Evolutionary conservation across 2,888 invertebrate genomes (phyloP).

Genomic region (Oscheius sp.): DNA sequence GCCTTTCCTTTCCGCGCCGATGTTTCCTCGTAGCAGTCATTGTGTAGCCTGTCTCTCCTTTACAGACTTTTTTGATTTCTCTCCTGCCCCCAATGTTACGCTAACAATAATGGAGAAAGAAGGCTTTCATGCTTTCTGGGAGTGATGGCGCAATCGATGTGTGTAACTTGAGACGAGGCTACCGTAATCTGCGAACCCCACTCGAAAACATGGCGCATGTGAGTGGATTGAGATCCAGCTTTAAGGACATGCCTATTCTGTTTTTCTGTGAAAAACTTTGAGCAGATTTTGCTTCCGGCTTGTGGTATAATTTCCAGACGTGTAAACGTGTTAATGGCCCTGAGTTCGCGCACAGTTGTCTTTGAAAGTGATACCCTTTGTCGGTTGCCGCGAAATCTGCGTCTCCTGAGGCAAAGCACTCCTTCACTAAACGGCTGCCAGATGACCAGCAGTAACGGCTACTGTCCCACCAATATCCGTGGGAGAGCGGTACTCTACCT

Average conservation of each 20-base stretch:
- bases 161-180: slow-evolving; percentile 21
- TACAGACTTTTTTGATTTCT: too few species aligned
- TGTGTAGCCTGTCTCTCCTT: too few species aligned
- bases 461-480: slow-evolving; percentile 23
- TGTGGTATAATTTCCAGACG: slow-evolving; percentile 3
- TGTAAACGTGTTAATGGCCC: slow-evolving; percentile 22
- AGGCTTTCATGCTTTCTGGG: background rate
- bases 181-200: slow-evolving; percentile 26
- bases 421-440: slow-evolving; percentile 15
- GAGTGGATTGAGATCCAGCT: background rate
- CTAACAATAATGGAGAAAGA: too few species aligned
- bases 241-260: background rate
- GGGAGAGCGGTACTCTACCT: slow-evolving; percentile 15
- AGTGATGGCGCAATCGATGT: slow-evolving; percentile 29
- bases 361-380: slow-evolving; percentile 30
- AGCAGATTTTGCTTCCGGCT: background rate
- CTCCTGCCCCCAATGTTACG: too few species aligned
- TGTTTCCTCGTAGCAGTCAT: too few species aligned
- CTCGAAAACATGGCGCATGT: slow-evolving; percentile 21
- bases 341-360: slow-evolving; percentile 29
- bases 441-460: slow-evolving; percentile 15
- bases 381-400: slow-evolving; percentile 17
- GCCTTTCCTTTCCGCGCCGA: too few species aligned
- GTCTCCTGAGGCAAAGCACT: background rate
- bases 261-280: background rate